Evolutionary conservation across 2,888 invertebrate genomes (phyloP).

Genomic region (Agonopterix arenella): DNA sequence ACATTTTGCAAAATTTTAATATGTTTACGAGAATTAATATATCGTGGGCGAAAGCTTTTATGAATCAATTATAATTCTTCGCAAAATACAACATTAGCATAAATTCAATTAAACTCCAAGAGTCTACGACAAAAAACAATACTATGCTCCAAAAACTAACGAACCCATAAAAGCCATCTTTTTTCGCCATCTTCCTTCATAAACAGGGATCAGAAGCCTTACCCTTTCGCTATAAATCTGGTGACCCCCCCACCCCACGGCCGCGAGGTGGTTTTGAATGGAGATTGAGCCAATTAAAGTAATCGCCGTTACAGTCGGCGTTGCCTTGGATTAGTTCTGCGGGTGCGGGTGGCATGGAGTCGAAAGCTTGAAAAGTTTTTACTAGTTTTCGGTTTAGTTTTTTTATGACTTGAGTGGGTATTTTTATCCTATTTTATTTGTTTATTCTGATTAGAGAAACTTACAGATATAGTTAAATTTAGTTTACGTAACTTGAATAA

Average conservation of each 20-base stretch:
- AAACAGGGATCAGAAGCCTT: constrained; percentile 72
- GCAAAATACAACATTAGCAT: too few species aligned
- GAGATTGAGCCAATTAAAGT: constrained; percentile 83
- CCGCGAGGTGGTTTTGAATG: constrained; percentile 77
- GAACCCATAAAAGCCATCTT: constrained; percentile 16
- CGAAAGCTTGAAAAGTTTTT: constrained; percentile 7
- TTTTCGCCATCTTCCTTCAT: constrained; percentile 73
- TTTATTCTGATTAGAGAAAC: too few species aligned
- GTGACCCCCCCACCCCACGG: constrained; percentile 22
- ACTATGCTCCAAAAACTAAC: constrained; percentile 1
- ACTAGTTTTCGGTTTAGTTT: not conserved
- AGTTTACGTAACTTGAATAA: too few species aligned
- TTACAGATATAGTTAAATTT: too few species aligned
- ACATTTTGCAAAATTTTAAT: too few species aligned
- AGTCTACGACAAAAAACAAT: not conserved
- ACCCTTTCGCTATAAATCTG: constrained; percentile 75
- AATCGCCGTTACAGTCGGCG: constrained; percentile 83
- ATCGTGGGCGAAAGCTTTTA: too few species aligned
- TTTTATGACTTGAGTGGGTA: too few species aligned
- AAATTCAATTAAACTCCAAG: not conserved
- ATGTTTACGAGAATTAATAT: too few species aligned
- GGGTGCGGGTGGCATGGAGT: constrained; percentile 37
- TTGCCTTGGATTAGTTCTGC: constrained; percentile 81
- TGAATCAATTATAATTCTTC: too few species aligned
- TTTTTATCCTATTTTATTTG: too few species aligned